phyloP scores from a whole-genome alignment of 2,797 vertebrate genomes.

The Alca torda region DNA sequence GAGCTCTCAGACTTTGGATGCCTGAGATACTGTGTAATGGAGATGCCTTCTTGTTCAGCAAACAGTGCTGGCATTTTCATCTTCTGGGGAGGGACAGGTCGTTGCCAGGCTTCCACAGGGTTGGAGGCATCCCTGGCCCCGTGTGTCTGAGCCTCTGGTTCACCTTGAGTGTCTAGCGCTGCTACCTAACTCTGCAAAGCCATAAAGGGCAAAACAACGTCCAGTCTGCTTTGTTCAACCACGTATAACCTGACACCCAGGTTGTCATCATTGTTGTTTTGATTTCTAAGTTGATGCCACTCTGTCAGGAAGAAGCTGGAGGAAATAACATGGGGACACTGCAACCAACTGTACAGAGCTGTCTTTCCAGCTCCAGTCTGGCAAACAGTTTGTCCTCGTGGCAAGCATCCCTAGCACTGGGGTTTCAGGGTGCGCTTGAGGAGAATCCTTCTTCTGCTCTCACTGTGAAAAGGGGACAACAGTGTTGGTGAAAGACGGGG shows the following conservation, averaged over 20 bases:
- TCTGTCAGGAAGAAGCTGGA: background rate
- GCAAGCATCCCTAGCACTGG: background rate
- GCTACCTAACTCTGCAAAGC: background rate
- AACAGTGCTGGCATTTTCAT: background rate
- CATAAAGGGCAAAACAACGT: background rate
- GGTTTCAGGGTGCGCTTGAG: background rate
- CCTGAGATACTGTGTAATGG: background rate
- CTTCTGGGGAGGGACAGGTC: background rate
- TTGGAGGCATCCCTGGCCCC: background rate
- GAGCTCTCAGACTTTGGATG: background rate
- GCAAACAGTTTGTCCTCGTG: background rate
- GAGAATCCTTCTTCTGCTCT: background rate
- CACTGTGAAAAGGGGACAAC: background rate
- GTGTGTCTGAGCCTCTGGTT: background rate
- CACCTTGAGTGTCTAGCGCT: background rate
- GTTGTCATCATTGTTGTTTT: background rate
- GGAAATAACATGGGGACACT: background rate
- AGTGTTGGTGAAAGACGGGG: background rate
- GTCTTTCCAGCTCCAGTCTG: background rate
- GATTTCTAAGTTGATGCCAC: background rate
- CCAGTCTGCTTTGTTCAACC: background rate
- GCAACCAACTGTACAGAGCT: background rate
- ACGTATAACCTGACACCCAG: background rate
- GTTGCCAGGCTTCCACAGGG: rapidly evolving
- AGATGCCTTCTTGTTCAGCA: background rate